Evolutionary conservation across 2,888 invertebrate genomes (phyloP).

Genomic region (Tanaodytes sp.): DNA sequence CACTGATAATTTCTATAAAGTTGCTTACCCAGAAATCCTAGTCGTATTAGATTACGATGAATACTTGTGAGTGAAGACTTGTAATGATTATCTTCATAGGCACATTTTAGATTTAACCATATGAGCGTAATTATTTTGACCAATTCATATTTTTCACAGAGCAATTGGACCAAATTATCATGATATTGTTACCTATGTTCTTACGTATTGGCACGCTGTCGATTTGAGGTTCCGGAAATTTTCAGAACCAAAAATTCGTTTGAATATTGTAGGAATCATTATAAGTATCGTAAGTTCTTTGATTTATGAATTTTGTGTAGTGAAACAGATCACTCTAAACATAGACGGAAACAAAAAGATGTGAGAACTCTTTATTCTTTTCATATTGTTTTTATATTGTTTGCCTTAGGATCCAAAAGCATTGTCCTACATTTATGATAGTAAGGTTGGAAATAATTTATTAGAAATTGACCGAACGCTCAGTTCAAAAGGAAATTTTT

Average conservation of each 20-base stretch:
- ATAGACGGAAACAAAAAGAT: no score
- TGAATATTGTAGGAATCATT: conserved; percentile 63
- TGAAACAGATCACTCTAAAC: no score
- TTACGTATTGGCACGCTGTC: conserved; percentile 67
- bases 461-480: conserved; percentile 62
- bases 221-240: conserved; percentile 65
- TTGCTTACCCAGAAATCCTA: conserved; percentile 64
- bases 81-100: no score
- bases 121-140: no score
- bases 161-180: conserved; percentile 35
- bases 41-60: conserved; percentile 60
- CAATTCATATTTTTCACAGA: conserved; percentile 16
- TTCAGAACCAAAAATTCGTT: conserved; percentile 60
- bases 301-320: no score
- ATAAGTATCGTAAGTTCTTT: conserved; percentile 38
- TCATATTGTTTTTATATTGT: no score
- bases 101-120: no score
- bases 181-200: conserved; percentile 58
- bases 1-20: conserved; percentile 46
- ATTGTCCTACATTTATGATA: conserved; percentile 59
- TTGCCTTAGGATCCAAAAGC: conserved; percentile 57
- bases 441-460: conserved; percentile 44
- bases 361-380: no score
- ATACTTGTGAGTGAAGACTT: conserved; percentile 35
- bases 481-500: conserved; percentile 60